Conservation (phyloP, 1,140 invertebrate genomes). For the Apocrypta bakeri region DNA sequence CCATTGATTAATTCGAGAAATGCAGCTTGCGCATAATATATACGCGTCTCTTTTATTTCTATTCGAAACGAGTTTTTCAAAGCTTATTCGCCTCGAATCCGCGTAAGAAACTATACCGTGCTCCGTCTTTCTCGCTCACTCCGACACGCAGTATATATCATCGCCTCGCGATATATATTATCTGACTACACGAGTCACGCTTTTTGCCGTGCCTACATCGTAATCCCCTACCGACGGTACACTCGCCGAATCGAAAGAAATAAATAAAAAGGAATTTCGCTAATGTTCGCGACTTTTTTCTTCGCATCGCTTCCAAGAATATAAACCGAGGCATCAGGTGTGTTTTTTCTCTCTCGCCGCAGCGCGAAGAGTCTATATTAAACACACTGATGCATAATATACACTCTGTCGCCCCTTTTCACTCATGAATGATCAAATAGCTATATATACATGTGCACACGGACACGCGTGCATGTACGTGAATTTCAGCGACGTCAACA, state of each 20-base stretch:
- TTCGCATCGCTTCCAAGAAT: no score
- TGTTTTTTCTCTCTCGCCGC: neutral
- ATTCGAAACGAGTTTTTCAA: neutral
- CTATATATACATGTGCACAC: neutral
- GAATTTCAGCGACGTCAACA: neutral
- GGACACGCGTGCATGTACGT: no score
- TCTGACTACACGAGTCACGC: neutral
- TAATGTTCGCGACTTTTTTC: no score
- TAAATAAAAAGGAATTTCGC: no score
- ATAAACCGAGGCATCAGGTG: no score
- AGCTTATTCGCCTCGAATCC: neutral
- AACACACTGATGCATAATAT: no score
- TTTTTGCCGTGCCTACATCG: neutral
- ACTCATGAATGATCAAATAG: neutral
- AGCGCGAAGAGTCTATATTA: no score
- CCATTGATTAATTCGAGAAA: neutral
- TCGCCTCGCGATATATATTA: neutral
- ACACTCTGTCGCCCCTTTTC: neutral
- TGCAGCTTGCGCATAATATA: no score
- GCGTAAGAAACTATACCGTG: neutral
- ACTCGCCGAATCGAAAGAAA: no score
- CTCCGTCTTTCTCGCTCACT: no score
- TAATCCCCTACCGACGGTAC: no score
- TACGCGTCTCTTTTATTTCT: no score
- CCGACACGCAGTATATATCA: neutral